A percentile compares a stretch with the other conserved stretches of the same genome.
These are phyloP conservation scores for Drosophila ironensis DNA, from an alignment of 1,140 invertebrate genomes.

Conservation along the genomic window DNA sequence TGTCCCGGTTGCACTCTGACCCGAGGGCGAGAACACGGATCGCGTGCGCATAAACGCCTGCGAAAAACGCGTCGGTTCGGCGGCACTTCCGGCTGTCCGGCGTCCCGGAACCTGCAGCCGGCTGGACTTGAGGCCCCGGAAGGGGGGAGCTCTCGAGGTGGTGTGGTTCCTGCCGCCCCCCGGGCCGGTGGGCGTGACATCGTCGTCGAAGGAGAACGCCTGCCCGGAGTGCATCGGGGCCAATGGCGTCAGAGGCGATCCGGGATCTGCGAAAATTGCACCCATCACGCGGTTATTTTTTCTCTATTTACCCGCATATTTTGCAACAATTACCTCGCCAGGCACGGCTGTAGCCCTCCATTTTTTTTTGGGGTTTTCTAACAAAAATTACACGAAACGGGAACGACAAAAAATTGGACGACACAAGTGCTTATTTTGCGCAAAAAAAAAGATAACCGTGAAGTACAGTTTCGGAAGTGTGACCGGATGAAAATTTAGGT, in stretches of 20 bases:
- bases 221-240: slow-evolving; percentile 37
- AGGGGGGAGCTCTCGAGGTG: not conserved
- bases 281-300: not conserved
- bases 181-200: slow-evolving; percentile 9
- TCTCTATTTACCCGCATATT: no score
- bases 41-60: slow-evolving; percentile 45
- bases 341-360: slow-evolving; percentile 58
- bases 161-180: not conserved
- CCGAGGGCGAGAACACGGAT: slow-evolving; percentile 53
- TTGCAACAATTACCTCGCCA: slow-evolving; percentile 46
- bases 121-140: slow-evolving; percentile 1
- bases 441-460: slow-evolving; percentile 15
- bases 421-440: not conserved
- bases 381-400: slow-evolving; percentile 5
- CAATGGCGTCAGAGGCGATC: slow-evolving; percentile 51
- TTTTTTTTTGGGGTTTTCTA: slow-evolving; percentile 3
- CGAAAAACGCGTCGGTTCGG: slow-evolving; percentile 23
- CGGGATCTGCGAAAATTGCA: slow-evolving; percentile 38
- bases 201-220: slow-evolving; percentile 42
- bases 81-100: not conserved
- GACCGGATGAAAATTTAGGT: not conserved
- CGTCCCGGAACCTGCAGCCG: slow-evolving; percentile 4
- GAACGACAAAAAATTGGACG: slow-evolving; percentile 1
- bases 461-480: slow-evolving; percentile 1
- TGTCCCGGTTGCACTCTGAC: slow-evolving; percentile 7